Evolutionary conservation across 2,797 vertebrate genomes (phyloP), one percentile per base, ranked within the genome.

Genomic region (Platalea minor): DNA sequence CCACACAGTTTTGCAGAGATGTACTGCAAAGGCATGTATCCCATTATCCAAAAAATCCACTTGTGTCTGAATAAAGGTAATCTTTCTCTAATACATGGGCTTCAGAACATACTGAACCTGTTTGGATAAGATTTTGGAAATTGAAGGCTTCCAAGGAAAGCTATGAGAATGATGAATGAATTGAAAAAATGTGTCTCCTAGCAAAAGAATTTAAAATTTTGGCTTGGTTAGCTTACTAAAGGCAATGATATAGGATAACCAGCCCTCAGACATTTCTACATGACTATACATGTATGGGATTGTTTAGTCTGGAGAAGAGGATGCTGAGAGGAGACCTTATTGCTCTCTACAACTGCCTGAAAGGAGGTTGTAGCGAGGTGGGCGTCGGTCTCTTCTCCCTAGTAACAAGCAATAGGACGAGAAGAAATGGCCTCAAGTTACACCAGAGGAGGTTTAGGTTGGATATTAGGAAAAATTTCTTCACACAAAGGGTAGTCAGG

Each of bases 91-190:
- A 50, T 35, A 65, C 5, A 4, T 28, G 1, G 2, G 20, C 18
- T 93, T 90, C 65, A 73, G 37, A 84, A 54, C 11, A 48, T 19
- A 63, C 8, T 16, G 37, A 84, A 90, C 54, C 11, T 69, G 35
- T 88, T 91, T 89, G 43, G 48, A 60, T 59, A 80, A 87, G 65
- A 79, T 70, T 89, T 92, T 85, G 63, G 80, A 84, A 96, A 80
- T 19, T 11, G 45, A 21, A 82, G 7, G 11, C 10, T 96, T 94
- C 84, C 81, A 91, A 93, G 9, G 33, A 76, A 93, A 92, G 29
- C 43, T 88, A 11, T 68, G 26, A 88, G 33, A 61, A 87, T 61
- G 50, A 90, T 14, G 20, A 59, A 15, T 45, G 41, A 91, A 53
- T 28, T 88, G 53, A 93, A 93, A 93, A 92, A 93, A 93, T 65